Conservation (phyloP, 1,140 invertebrate species). For the Panonychus citri region DNA sequence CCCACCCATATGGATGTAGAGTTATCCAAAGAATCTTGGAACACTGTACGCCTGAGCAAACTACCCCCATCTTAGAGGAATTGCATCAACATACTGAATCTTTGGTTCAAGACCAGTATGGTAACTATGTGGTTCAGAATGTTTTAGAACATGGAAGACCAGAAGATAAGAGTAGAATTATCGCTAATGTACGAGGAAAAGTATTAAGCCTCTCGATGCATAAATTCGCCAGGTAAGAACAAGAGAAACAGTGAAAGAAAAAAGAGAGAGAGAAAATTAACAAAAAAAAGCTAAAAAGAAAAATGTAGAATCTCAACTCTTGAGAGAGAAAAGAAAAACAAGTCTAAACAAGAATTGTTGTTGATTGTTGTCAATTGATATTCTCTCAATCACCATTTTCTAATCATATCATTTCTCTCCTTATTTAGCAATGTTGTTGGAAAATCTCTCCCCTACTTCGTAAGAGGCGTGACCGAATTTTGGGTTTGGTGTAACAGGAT, state of each 20-base stretch:
- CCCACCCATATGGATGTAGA: slow-evolving; percentile 95
- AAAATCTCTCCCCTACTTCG: slow-evolving; percentile 82
- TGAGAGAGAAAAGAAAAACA: too few relatives aligned
- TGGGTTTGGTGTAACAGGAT: too few relatives aligned
- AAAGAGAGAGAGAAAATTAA: too few relatives aligned
- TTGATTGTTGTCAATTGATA: neutral
- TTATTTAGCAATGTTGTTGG: slow-evolving; percentile 67
- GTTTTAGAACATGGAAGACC: slow-evolving; percentile 53
- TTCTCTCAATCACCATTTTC: too few relatives aligned
- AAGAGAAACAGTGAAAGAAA: too few relatives aligned
- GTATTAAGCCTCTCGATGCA: slow-evolving; percentile 87
- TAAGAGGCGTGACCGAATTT: too few relatives aligned
- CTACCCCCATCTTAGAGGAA: slow-evolving; percentile 75
- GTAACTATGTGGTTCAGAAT: slow-evolving; percentile 98
- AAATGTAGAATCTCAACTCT: too few relatives aligned
- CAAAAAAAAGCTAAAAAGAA: too few relatives aligned
- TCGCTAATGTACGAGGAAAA: slow-evolving; percentile 73
- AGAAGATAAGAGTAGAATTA: slow-evolving; percentile 86
- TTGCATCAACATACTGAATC: slow-evolving; percentile 84
- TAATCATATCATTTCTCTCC: too few relatives aligned
- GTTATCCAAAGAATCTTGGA: slow-evolving; percentile 98
- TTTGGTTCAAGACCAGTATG: slow-evolving; percentile 90
- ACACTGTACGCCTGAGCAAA: slow-evolving; percentile 91
- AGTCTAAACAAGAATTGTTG: too few relatives aligned
- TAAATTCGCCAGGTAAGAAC: slow-evolving; percentile 69